phyloP scores from a whole-genome alignment of 2,797 vertebrate species.

The Onychomys leucogaster region DNA sequence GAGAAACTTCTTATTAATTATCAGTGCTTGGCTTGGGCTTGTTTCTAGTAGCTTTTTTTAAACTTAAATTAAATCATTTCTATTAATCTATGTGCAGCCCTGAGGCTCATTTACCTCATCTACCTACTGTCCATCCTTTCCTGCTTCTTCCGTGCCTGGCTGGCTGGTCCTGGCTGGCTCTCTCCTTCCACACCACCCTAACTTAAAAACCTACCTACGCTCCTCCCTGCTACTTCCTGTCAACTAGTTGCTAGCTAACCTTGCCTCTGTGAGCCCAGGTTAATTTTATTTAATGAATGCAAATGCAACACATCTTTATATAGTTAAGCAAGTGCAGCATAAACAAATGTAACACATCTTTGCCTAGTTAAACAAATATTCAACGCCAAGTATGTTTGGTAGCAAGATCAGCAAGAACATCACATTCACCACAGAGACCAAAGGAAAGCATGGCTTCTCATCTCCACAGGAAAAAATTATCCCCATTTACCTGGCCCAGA shows the following conservation, averaged over 20 bases:
- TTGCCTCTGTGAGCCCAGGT: not conserved
- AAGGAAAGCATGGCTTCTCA: not conserved
- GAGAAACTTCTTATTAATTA: not conserved
- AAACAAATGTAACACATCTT: not conserved
- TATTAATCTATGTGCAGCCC: not conserved
- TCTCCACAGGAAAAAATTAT: not conserved
- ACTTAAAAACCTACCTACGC: not conserved
- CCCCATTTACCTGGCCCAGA: not conserved
- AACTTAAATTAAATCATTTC: not conserved
- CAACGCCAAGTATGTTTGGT: not conserved
- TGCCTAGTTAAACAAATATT: not conserved
- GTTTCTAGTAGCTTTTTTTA: not conserved
- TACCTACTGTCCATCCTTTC: not conserved
- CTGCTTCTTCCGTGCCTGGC: no score
- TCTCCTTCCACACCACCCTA: not conserved
- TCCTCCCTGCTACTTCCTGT: not conserved
- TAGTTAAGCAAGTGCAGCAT: not conserved
- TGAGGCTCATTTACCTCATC: not conserved
- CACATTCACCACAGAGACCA: not conserved
- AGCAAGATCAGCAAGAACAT: not conserved
- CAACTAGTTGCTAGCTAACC: not conserved
- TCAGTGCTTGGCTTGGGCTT: not conserved
- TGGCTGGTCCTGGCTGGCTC: not conserved
- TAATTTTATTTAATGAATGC: not conserved
- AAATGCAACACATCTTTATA: not conserved